Evolutionary conservation across 2,888 invertebrate species (phyloP).

Genomic region (Agonopterix heracliana): DNA sequence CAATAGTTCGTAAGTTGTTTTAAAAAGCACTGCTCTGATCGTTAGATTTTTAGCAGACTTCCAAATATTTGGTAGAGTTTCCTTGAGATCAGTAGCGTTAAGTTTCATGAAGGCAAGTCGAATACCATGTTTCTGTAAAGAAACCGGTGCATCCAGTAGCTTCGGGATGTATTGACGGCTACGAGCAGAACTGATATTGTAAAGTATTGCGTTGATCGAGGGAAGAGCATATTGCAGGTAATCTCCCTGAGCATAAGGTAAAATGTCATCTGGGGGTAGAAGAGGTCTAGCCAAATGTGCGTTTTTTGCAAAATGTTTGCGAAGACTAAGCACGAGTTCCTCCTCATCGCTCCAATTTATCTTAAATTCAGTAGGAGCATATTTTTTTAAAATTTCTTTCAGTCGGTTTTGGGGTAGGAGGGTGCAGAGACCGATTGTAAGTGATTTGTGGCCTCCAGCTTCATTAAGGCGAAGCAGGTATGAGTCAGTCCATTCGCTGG

Average conservation of each 20-base stretch:
- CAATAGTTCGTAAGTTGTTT: conserved; percentile 27
- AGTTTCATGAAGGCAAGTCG: conserved; percentile 33
- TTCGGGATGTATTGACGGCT: conserved; percentile 26
- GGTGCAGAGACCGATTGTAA: conserved; percentile 32
- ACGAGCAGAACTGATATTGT: conserved; percentile 31
- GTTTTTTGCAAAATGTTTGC: conserved; percentile 43
- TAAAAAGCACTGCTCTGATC: conserved; percentile 36
- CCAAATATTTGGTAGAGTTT: conserved; percentile 33
- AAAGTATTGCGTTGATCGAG: conserved; percentile 41
- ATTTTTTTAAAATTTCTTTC: conserved; percentile 29
- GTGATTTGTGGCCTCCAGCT: conserved; percentile 28
- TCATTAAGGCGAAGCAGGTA: conserved; percentile 27
- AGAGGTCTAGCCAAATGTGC: conserved; percentile 48
- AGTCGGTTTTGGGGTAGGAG: conserved; percentile 35
- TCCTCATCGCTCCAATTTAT: conserved; percentile 45
- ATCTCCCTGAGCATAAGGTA: conserved; percentile 52
- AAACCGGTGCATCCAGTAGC: conserved; percentile 38
- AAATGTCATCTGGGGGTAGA: conserved; percentile 29
- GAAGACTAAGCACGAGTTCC: conserved; percentile 29
- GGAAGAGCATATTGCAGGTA: conserved; percentile 49
- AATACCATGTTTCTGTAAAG: conserved; percentile 44
- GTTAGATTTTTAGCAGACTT: conserved; percentile 33
- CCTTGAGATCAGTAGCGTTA: conserved; percentile 27
- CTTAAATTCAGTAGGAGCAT: conserved; percentile 38
- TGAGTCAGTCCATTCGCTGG: conserved; percentile 27